These are phyloP conservation scores for Acanthococcus lagerstroemiae DNA, from an alignment of 2,888 invertebrate species.

Conservation along the genomic window DNA sequence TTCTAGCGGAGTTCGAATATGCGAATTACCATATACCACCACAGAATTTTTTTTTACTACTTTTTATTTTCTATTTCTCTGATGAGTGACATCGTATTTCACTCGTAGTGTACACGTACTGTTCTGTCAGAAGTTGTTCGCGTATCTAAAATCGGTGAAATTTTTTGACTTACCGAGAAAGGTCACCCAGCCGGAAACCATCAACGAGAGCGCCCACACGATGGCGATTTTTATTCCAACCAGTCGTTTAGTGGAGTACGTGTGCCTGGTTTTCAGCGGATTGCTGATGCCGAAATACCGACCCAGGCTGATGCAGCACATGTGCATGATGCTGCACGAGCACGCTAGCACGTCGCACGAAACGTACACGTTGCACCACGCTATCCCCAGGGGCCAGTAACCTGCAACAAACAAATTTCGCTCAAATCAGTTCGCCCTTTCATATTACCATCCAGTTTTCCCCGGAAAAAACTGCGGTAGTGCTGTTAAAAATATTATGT, in stretches of 20 bases:
- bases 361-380: slow-evolving; percentile 89
- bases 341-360: slow-evolving; percentile 94
- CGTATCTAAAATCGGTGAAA: background rate
- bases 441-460: too few relatives aligned
- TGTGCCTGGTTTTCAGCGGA: slow-evolving; percentile 75
- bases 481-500: too few relatives aligned
- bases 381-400: slow-evolving; percentile 82
- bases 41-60: background rate
- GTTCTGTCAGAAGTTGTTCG: background rate
- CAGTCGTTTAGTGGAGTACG: slow-evolving; percentile 64
- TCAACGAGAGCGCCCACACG: slow-evolving; percentile 84
- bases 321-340: slow-evolving; percentile 89
- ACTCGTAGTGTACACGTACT: background rate
- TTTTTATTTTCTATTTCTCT: slow-evolving; percentile 3
- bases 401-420: slow-evolving; percentile 55
- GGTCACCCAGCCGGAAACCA: slow-evolving; percentile 76
- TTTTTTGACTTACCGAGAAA: slow-evolving; percentile 57
- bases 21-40: background rate
- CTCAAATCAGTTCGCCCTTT: too few relatives aligned
- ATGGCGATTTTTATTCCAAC: slow-evolving; percentile 79
- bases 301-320: slow-evolving; percentile 84
- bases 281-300: slow-evolving; percentile 81
- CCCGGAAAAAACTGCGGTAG: too few relatives aligned
- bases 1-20: too few relatives aligned
- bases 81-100: background rate